Percentiles rank a stretch among this genome's conserved stretches.
Conservation (phyloP, 1,140 invertebrate species). For the Cheumatopsyche charites region DNA sequence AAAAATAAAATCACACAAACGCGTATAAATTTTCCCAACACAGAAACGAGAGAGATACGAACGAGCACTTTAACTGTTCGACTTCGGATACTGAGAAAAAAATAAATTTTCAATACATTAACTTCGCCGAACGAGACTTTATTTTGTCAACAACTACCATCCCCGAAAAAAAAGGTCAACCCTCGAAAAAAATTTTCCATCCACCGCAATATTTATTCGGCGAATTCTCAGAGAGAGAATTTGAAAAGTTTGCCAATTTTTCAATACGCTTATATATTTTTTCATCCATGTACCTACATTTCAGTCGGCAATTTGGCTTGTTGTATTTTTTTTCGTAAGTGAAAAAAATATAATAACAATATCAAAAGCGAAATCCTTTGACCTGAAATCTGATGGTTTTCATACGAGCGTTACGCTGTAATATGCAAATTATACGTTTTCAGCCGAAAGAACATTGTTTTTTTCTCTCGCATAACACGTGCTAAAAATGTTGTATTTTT, state of each 20-base stretch:
- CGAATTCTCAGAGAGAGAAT: slow-evolving; percentile 4
- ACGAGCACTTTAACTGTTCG: slow-evolving; percentile 43
- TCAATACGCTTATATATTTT: background rate
- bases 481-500: too few relatives aligned
- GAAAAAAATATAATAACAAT: too few relatives aligned
- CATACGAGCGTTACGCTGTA: too few relatives aligned
- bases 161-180: background rate
- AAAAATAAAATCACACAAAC: background rate
- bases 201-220: background rate
- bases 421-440: too few relatives aligned
- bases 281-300: too few relatives aligned
- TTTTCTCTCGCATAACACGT: too few relatives aligned
- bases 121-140: slow-evolving; percentile 40
- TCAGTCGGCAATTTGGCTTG: too few relatives aligned
- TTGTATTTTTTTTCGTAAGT: too few relatives aligned
- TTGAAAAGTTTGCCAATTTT: slow-evolving; percentile 35
- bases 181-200: slow-evolving; percentile 3
- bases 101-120: slow-evolving; percentile 47
- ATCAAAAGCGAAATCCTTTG: too few relatives aligned
- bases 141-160: slow-evolving; percentile 44
- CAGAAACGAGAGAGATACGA: background rate
- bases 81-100: slow-evolving; percentile 28
- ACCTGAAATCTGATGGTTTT: too few relatives aligned
- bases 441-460: too few relatives aligned
- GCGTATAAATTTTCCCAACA: slow-evolving; percentile 11